These are phyloP conservation scores for Ophion ellenae DNA, from an alignment of 2,888 invertebrate genomes.

Conservation along the genomic window DNA sequence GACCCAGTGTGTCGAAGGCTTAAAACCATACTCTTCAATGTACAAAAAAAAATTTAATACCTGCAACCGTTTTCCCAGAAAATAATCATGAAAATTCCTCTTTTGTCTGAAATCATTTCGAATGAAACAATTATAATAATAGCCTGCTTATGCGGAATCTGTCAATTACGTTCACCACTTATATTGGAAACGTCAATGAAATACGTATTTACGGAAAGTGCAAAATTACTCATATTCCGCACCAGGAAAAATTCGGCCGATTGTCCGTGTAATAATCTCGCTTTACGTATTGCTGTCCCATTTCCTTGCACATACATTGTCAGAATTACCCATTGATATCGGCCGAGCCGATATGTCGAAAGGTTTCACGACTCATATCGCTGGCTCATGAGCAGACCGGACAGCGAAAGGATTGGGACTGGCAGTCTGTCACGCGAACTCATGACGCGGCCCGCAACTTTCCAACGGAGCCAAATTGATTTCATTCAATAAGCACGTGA, in stretches of 20 bases:
- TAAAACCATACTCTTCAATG: too few relatives aligned
- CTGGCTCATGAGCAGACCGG: background rate
- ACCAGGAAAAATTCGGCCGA: background rate
- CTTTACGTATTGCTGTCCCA: background rate
- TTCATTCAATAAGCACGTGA: constrained; percentile 3
- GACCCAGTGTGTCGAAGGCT: too few relatives aligned
- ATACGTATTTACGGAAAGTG: constrained; percentile 2
- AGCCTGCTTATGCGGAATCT: background rate
- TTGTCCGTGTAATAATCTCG: background rate
- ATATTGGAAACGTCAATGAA: background rate
- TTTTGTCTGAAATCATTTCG: background rate
- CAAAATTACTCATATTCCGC: constrained; percentile 7
- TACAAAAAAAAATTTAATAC: too few relatives aligned
- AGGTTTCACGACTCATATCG: background rate
- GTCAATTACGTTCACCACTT: background rate
- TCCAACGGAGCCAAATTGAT: background rate
- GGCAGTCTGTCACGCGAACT: constrained; percentile 21
- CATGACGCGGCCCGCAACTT: background rate
- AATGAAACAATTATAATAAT: background rate
- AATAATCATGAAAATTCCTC: too few relatives aligned
- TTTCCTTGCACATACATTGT: constrained; percentile 28
- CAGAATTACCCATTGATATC: constrained; percentile 47
- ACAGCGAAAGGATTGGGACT: constrained; percentile 11
- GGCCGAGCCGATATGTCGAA: background rate
- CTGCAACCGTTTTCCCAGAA: too few relatives aligned